These are phyloP conservation scores for Hippocampus zosterae DNA, from an alignment of 2,113 vertebrate genomes.

Conservation along the genomic window DNA sequence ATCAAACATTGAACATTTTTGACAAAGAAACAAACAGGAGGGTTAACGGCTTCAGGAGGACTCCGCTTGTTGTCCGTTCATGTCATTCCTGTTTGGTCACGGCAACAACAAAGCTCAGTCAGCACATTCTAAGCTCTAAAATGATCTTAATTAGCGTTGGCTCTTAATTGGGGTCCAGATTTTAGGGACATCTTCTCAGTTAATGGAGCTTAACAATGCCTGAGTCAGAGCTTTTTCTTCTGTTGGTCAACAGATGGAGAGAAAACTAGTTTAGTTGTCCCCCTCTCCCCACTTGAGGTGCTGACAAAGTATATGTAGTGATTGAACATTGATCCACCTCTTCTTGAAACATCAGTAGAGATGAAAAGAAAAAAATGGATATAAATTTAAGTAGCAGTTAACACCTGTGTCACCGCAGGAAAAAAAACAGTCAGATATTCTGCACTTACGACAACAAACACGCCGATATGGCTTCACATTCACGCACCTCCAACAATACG, in stretches of 20 bases:
- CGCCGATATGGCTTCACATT: too few species aligned
- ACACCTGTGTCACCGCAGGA: not conserved
- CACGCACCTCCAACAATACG: too few species aligned
- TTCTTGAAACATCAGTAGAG: not conserved
- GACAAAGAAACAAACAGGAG: conserved; percentile 38
- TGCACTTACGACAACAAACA: too few species aligned
- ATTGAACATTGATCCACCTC: not conserved
- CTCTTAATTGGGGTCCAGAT: conserved; percentile 15
- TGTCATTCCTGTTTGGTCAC: conserved; percentile 15
- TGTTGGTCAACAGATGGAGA: conserved; percentile 34
- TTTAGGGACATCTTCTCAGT: conserved; percentile 16
- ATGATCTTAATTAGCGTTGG: conserved; percentile 14
- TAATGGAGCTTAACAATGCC: conserved; percentile 35
- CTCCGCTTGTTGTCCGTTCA: conserved; percentile 20
- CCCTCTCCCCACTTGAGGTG: not conserved
- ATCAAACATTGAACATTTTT: conserved; percentile 16
- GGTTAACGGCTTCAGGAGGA: conserved; percentile 41
- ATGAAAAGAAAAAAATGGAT: not conserved
- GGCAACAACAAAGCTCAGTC: conserved; percentile 11
- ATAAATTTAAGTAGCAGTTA: not conserved
- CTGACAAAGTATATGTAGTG: conserved; percentile 14
- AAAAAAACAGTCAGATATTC: too few species aligned
- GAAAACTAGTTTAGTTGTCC: not conserved
- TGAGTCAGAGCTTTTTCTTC: conserved; percentile 31
- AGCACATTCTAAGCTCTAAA: conserved; percentile 8